phyloP scores from a whole-genome alignment of 2,888 invertebrate genomes.

The Mantis religiosa region DNA sequence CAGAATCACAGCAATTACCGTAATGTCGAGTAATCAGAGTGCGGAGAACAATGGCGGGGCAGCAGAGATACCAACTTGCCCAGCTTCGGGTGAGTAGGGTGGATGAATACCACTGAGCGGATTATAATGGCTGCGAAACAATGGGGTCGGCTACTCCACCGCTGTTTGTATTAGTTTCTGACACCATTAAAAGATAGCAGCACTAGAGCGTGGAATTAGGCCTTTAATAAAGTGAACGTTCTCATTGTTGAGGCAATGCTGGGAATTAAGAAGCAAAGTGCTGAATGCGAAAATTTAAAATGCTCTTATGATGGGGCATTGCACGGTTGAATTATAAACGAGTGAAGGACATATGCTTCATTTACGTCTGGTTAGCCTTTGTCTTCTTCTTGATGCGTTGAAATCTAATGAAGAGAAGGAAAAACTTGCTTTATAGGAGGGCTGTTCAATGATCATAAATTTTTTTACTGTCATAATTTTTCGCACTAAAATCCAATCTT shows the following conservation, averaged over 20 bases:
- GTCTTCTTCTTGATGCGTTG: no score
- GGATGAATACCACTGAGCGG: neutral
- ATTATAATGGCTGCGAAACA: neutral
- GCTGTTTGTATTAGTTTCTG: neutral
- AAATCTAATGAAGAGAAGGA: no score
- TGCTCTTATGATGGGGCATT: no score
- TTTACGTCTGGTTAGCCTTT: no score
- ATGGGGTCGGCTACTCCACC: neutral
- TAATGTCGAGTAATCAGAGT: conserved; percentile 20
- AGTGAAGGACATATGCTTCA: no score
- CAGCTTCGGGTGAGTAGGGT: neutral
- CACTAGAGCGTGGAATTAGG: neutral
- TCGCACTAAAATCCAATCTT: no score
- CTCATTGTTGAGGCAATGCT: neutral
- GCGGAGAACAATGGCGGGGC: conserved; percentile 15
- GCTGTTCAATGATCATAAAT: no score
- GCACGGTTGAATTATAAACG: no score
- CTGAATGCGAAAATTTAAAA: neutral
- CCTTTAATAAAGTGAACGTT: neutral
- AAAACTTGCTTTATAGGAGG: no score
- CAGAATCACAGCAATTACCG: conserved; percentile 14
- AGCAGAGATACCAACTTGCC: neutral
- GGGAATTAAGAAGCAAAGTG: neutral
- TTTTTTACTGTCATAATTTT: no score
- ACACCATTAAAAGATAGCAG: neutral